Evolutionary conservation across 2,113 vertebrate genomes (phyloP).

Genomic region (Paralichthys olivaceus): DNA sequence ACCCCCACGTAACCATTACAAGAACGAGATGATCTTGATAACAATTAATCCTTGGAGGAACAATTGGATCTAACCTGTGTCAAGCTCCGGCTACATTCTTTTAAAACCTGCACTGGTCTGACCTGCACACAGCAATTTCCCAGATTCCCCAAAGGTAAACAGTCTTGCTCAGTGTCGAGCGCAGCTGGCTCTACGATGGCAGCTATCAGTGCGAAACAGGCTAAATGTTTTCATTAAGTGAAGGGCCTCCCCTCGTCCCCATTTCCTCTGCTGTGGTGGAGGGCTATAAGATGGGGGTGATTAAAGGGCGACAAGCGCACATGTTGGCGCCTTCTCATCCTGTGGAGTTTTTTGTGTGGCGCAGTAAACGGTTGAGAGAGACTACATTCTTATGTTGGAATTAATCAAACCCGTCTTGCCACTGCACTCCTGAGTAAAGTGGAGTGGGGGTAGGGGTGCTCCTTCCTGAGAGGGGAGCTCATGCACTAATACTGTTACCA

Average conservation of each 20-base stretch:
- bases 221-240: slow-evolving; percentile 76
- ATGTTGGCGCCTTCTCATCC: slow-evolving; percentile 81
- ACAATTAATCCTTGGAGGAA: not conserved
- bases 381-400: slow-evolving; percentile 37
- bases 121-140: slow-evolving; percentile 38
- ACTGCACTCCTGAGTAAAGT: not conserved
- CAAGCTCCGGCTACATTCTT: slow-evolving; percentile 8
- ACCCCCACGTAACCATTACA: not conserved
- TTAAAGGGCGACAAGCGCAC: slow-evolving; percentile 78
- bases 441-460: not conserved
- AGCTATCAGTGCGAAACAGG: slow-evolving; percentile 60
- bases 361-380: slow-evolving; percentile 34
- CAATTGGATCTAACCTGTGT: not conserved
- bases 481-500: not conserved
- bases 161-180: slow-evolving; percentile 13
- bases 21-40: slow-evolving; percentile 1
- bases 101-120: slow-evolving; percentile 39
- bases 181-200: slow-evolving; percentile 56
- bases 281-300: slow-evolving; percentile 54
- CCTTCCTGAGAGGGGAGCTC: not conserved
- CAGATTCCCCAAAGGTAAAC: slow-evolving; percentile 48
- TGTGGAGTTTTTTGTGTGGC: slow-evolving; percentile 64
- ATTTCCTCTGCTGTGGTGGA: slow-evolving; percentile 82
- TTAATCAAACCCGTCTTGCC: slow-evolving; percentile 3
- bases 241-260: slow-evolving; percentile 68